Percentiles rank a stretch among this genome's conserved stretches.
These are phyloP conservation scores for Parelbella ahira DNA, from an alignment of 2,888 invertebrate species.

Conservation along the genomic window DNA sequence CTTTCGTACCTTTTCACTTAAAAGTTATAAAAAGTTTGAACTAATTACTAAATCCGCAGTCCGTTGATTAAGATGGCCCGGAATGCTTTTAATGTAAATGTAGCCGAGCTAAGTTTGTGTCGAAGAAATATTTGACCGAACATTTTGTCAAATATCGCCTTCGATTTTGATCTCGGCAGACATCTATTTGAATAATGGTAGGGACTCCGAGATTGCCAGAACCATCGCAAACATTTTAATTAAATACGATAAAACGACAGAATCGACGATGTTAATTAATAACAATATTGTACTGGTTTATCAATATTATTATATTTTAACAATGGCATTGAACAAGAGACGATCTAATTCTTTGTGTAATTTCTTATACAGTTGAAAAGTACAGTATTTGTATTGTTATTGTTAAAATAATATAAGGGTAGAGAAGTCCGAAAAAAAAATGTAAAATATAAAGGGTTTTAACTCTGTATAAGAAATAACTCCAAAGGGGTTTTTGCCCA, in stretches of 20 bases:
- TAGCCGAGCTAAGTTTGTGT: slow-evolving; percentile 37
- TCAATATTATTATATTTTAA: too few species aligned
- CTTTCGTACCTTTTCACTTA: slow-evolving; percentile 51
- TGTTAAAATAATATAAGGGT: too few species aligned
- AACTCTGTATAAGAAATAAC: too few species aligned
- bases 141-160: slow-evolving; percentile 55
- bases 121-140: slow-evolving; percentile 51
- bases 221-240: slow-evolving; percentile 32
- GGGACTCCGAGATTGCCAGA: slow-evolving; percentile 46
- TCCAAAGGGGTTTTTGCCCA: too few species aligned
- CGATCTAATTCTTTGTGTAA: too few species aligned
- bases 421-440: too few species aligned
- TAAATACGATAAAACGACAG: slow-evolving; percentile 6
- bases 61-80: slow-evolving; percentile 67
- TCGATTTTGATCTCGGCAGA: slow-evolving; percentile 50
- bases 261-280: slow-evolving; percentile 5
- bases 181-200: slow-evolving; percentile 58
- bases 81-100: slow-evolving; percentile 69
- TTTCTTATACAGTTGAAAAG: too few species aligned
- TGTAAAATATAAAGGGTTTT: too few species aligned
- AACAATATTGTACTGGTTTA: neutral
- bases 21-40: slow-evolving; percentile 64
- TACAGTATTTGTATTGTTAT: too few species aligned
- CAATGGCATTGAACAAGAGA: too few species aligned
- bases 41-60: slow-evolving; percentile 69